phyloP scores from a whole-genome alignment of 2,888 invertebrate species.

The Coleophora flavipennella region DNA sequence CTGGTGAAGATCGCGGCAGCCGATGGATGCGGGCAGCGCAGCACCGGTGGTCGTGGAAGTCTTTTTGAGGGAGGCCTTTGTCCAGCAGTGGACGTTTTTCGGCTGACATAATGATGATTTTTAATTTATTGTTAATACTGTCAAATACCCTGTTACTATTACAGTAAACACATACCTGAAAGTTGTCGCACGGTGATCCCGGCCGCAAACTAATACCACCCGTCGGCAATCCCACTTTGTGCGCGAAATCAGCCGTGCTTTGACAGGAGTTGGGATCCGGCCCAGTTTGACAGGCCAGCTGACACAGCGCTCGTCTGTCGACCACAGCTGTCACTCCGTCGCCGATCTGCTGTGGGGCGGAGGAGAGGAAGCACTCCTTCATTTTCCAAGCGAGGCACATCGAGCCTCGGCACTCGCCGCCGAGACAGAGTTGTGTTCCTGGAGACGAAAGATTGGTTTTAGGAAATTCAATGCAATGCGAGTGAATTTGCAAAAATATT shows the following conservation, averaged over 20 bases:
- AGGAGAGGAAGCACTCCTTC: slow-evolving; percentile 95
- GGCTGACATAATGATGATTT: too few species aligned
- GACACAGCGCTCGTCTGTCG: slow-evolving; percentile 91
- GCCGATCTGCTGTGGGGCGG: slow-evolving; percentile 74
- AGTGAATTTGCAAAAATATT: too few species aligned
- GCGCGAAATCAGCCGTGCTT: slow-evolving; percentile 90
- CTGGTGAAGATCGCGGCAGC: too few species aligned
- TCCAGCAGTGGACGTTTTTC: too few species aligned
- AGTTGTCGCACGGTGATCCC: slow-evolving; percentile 99
- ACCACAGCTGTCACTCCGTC: slow-evolving; percentile 73
- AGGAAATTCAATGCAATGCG: neutral
- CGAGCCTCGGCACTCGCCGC: slow-evolving; percentile 94
- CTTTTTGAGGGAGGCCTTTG: too few species aligned
- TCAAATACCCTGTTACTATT: neutral
- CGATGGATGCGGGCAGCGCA: too few species aligned
- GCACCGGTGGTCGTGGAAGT: too few species aligned
- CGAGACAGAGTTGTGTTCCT: slow-evolving; percentile 85
- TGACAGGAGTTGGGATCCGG: slow-evolving; percentile 81
- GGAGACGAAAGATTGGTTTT: slow-evolving; percentile 7
- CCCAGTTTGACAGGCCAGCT: slow-evolving; percentile 95
- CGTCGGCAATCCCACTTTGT: slow-evolving; percentile 78
- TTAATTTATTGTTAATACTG: too few species aligned
- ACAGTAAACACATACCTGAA: slow-evolving; percentile 75
- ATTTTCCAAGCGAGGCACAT: slow-evolving; percentile 96
- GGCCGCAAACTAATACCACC: slow-evolving; percentile 92